Evolutionary conservation across 2,113 vertebrate genomes (phyloP), one percentile per base, ranked within the genome.

Genomic region (Phainopepla nitens): DNA sequence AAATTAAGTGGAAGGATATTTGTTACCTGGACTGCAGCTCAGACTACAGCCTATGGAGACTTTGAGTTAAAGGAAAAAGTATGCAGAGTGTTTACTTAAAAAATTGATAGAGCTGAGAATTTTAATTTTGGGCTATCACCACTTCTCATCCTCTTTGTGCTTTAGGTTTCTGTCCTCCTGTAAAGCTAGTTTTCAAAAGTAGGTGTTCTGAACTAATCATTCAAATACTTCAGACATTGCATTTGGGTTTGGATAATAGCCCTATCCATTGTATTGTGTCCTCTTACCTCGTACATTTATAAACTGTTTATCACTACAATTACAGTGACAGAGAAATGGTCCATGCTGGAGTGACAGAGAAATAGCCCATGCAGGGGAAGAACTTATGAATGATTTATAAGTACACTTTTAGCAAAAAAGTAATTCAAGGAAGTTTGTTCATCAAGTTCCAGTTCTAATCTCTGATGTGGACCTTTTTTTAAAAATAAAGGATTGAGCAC

Each of bases 381-480:
- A 75, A 84, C 15, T 42, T 56, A 84, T 94, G 51, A 92, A 94
- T 94, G 24, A 94, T 91, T 92, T 66, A 79, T 82, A 61, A 72
- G 45, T 41, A 91, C 41, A 42, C 78, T 84, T 84, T 69, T 53
- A 72, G 49, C 49, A 79, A 69, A 91, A 69, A 75, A 58, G 22
- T 56, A 0, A 3, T 82, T 91, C 9, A 16, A 75, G n/a, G 12
- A 87, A 93, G 53, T 87, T 85, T 93, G 73, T 60, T 85, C 41
- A 66, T 73, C 56, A 68, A 50, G 29, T 75, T 65, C 68, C 60
- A 62, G 33, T 60, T 84, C 73, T 82, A 54, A 60, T 71, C n/a
- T 78, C 78, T n/a, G 36, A 87, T 28, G 39, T 24, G 33, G 9
- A 31, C 11, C 3, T 36, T 49, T n/a, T 31, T 23, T 44, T 56